Percentiles rank a stretch among this genome's conserved stretches.
Evolutionary conservation across 1,140 invertebrate species (phyloP).

Genomic region (Cardiocondyla obscurior): DNA sequence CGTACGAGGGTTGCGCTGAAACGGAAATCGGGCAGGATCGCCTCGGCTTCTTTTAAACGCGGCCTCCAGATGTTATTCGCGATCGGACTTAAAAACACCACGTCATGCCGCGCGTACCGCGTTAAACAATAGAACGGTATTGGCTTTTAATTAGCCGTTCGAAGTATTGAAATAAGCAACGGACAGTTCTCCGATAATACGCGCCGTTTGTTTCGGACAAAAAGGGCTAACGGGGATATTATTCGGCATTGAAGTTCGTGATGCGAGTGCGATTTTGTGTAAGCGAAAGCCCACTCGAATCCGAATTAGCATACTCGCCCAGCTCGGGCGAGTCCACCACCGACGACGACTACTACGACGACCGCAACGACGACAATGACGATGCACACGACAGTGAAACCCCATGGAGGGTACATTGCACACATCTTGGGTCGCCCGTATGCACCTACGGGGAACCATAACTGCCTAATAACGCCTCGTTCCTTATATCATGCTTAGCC

Average conservation of each 20-base stretch:
- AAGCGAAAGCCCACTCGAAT: slow-evolving; percentile 77
- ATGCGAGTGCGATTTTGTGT: slow-evolving; percentile 82
- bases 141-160: slow-evolving; percentile 49
- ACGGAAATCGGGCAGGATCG: not conserved
- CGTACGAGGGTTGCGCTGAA: not conserved
- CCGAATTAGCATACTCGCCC: slow-evolving; percentile 81
- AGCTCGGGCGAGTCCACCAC: slow-evolving; percentile 64
- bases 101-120: not conserved
- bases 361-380: not conserved
- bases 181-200: slow-evolving; percentile 46
- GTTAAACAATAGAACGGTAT: slow-evolving; percentile 27
- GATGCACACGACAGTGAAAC: slow-evolving; percentile 15
- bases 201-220: slow-evolving; percentile 1
- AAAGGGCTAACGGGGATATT: slow-evolving; percentile 71
- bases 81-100: not conserved
- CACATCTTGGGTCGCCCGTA: slow-evolving; percentile 67
- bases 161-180: slow-evolving; percentile 19
- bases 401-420: slow-evolving; percentile 27
- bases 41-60: not conserved
- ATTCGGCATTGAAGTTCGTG: slow-evolving; percentile 80
- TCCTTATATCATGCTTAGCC: slow-evolving; percentile 77
- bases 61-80: not conserved
- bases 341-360: not conserved
- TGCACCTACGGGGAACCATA: slow-evolving; percentile 80
- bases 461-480: slow-evolving; percentile 80